Percentiles rank a stretch among this genome's conserved stretches.
phyloP scores from a whole-genome alignment of 2,797 vertebrate species.

The Amniataba percoides region DNA sequence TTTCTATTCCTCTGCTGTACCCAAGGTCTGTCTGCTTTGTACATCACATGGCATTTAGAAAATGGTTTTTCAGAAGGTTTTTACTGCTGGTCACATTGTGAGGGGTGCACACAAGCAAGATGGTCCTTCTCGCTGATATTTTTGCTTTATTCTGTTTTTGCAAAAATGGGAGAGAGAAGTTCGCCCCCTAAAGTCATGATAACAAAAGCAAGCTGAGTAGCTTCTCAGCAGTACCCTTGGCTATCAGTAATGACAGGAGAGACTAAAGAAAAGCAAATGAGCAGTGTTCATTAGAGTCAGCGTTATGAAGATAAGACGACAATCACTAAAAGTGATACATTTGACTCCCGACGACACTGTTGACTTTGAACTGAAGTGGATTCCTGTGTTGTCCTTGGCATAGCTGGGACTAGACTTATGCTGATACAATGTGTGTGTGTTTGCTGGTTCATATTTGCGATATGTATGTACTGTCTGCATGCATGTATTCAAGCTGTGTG shows the following conservation, averaged over 20 bases:
- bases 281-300: constrained; percentile 26
- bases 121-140: constrained; percentile 12
- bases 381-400: constrained; percentile 26
- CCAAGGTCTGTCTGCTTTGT: constrained; percentile 46
- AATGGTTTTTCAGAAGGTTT: constrained; percentile 15
- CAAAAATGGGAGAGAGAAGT: constrained; percentile 11
- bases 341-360: constrained; percentile 22
- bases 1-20: constrained; percentile 6
- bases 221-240: constrained; percentile 22
- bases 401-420: not conserved
- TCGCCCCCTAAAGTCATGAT: not conserved
- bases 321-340: constrained; percentile 40
- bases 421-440: not conserved
- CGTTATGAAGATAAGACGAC: constrained; percentile 25
- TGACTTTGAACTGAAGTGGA: constrained; percentile 55
- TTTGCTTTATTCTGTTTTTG: constrained; percentile 15
- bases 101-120: not conserved
- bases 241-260: constrained; percentile 31
- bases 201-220: constrained; percentile 11
- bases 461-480: not conserved
- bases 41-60: constrained; percentile 21
- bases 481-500: not conserved
- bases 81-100: constrained; percentile 14
- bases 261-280: constrained; percentile 51
- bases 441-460: not conserved